Evolutionary conservation across 2,113 vertebrate species (phyloP), one percentile per base, ranked within the genome.

Genomic region (Eulemur rufifrons): DNA sequence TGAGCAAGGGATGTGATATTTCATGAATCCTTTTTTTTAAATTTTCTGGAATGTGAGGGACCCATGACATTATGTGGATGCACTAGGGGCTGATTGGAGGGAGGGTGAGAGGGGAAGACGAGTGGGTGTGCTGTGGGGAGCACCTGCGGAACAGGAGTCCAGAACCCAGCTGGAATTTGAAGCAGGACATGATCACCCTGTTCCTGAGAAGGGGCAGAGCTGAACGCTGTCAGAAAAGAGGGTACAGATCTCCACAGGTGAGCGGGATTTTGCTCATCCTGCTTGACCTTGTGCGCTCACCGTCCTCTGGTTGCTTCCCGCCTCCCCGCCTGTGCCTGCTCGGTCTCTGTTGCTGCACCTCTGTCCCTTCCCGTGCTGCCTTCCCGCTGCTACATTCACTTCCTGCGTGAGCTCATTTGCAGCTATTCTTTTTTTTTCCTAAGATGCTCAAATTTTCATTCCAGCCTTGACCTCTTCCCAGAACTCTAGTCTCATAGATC

Each of bases 401-500:
- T 93, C 88, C 82, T 69, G n/a, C 39, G 10, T 37, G 63, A 94
- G 91, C 95, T 96, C 86, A 86, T 91, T 71, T 59, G 13, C 69
- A 87, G 94, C 71, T 23, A 21, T 86, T 69, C 63, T 91, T 42
- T 91, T 85, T 92, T 94, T 54, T 74, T 52, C 4, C 91, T 34
- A 83, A 92, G 83, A 76, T 76, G 86, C 89, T 86, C 93, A 83
- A 5, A 95, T 93, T 84, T 89, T 96, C 89, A 89, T 94, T 95
- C 95, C 63, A 45, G 94, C 42, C 73, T 76, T 95, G 96, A 97
- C 94, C 96, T 98, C 96, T 94, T 87, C 78, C 81, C 66, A 96
- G 95, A 83, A 90, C 68, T 90, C 76, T 73, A 71, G 88, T 93
- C 73, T 95, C 96, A 94, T 96, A 96, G 96, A 97, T 96, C 93